A percentile compares a stretch with the other conserved stretches of the same genome.
These are phyloP conservation scores for Herminia tarsipennalis DNA, from an alignment of 2,888 invertebrate species.

Conservation along the genomic window DNA sequence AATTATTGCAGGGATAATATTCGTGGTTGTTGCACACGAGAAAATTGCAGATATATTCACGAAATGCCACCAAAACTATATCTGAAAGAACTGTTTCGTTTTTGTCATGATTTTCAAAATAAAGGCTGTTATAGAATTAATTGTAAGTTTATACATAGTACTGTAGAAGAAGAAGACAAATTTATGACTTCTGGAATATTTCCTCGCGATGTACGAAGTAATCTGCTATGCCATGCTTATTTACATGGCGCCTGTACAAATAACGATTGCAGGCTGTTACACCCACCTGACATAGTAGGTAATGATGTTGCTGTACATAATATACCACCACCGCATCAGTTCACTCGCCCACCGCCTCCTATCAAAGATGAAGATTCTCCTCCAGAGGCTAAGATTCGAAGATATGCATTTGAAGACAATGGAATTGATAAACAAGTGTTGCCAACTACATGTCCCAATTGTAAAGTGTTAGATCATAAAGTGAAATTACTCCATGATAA, in stretches of 20 bases:
- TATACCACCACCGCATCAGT: constrained; percentile 55
- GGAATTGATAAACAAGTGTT: constrained; percentile 66
- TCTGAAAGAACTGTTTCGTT: constrained; percentile 76
- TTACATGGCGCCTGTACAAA: constrained; percentile 85
- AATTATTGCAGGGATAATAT: constrained; percentile 81
- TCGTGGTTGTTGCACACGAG: constrained; percentile 80
- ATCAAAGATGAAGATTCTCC: constrained; percentile 73
- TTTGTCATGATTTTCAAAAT: constrained; percentile 89
- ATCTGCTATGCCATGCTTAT: constrained; percentile 87
- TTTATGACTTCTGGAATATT: constrained; percentile 88
- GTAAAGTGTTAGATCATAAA: constrained; percentile 74
- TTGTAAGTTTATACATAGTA: constrained; percentile 90
- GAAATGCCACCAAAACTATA: constrained; percentile 67
- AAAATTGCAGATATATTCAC: constrained; percentile 81
- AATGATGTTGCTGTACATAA: constrained; percentile 53
- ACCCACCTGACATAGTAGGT: constrained; percentile 59
- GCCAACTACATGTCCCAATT: constrained; percentile 64
- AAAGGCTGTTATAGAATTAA: constrained; percentile 87
- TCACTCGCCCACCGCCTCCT: constrained; percentile 56
- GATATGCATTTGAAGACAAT: constrained; percentile 68
- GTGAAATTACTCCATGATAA: constrained; percentile 79
- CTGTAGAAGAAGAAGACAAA: constrained; percentile 88
- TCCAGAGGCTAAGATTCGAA: constrained; percentile 75
- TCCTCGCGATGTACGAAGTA: constrained; percentile 75
- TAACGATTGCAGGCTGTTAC: constrained; percentile 70